A percentile compares a stretch with the other conserved stretches of the same genome.
Conservation (phyloP, 2,797 vertebrate species). For the Rhinoraja longicauda region DNA sequence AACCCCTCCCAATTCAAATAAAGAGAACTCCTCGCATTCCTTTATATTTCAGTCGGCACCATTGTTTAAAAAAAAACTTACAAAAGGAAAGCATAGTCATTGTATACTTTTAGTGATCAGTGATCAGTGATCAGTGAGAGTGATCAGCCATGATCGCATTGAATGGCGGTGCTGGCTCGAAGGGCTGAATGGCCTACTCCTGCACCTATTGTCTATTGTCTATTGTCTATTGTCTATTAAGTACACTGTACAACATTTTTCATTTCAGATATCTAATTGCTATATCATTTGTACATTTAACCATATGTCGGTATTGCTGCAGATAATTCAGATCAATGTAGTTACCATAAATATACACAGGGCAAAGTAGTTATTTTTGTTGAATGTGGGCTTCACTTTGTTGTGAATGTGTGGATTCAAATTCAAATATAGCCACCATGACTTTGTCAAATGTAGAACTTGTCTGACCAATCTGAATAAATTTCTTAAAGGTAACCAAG, state of each 20-base stretch:
- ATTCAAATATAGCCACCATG: too few species aligned
- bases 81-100: background rate
- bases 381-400: background rate
- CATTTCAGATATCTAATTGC: background rate
- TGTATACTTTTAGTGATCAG: background rate
- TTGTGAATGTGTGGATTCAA: background rate
- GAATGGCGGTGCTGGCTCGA: too few species aligned
- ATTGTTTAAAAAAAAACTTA: background rate
- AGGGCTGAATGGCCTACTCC: too few species aligned
- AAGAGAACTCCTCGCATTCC: background rate
- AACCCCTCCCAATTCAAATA: background rate
- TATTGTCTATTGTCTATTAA: too few species aligned
- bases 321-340: background rate
- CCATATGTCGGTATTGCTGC: background rate
- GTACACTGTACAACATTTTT: background rate
- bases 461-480: too few species aligned
- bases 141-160: too few species aligned
- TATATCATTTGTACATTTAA: background rate
- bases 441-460: too few species aligned
- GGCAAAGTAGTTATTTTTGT: background rate
- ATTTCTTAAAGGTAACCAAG: too few species aligned
- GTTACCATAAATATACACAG: background rate
- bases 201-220: too few species aligned
- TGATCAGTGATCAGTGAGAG: too few species aligned
- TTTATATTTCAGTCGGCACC: background rate